Conservation (phyloP, 2,113 vertebrate species). For the Origma solitaria region DNA sequence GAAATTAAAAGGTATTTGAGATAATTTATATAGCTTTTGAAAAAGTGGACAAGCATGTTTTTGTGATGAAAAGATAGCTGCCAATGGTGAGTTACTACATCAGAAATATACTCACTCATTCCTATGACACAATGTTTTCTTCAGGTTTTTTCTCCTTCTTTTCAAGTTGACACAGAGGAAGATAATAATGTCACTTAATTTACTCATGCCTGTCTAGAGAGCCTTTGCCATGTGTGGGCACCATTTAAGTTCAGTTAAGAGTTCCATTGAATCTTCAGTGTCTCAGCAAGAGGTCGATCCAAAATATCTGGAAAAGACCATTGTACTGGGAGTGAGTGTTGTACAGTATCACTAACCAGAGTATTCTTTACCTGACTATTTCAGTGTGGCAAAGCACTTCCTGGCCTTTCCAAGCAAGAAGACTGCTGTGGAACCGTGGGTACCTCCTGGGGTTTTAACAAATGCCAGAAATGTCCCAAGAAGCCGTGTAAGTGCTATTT, state of each 20-base stretch:
- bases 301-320: not conserved
- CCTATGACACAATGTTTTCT: not conserved
- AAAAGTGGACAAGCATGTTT: not conserved
- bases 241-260: not conserved
- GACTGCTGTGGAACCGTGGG: conserved; percentile 94
- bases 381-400: conserved; percentile 96
- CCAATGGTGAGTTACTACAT: not conserved
- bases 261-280: not conserved
- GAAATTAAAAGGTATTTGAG: not conserved
- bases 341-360: conserved; percentile 29
- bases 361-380: conserved; percentile 54
- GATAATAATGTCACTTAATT: not conserved
- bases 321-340: not conserved
- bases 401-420: conserved; percentile 94
- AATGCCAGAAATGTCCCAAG: conserved; percentile 96
- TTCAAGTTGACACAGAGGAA: not conserved
- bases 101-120: not conserved
- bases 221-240: not conserved
- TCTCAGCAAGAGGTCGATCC: not conserved
- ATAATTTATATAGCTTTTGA: not conserved
- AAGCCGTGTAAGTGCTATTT: conserved; percentile 82
- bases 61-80: not conserved
- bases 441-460: conserved; percentile 97
- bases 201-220: not conserved
- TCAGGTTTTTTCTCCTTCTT: not conserved